A percentile compares a stretch with the other conserved stretches of the same genome.
phyloP scores from a whole-genome alignment of 2,888 invertebrate genomes.

The Serripes groenlandicus region DNA sequence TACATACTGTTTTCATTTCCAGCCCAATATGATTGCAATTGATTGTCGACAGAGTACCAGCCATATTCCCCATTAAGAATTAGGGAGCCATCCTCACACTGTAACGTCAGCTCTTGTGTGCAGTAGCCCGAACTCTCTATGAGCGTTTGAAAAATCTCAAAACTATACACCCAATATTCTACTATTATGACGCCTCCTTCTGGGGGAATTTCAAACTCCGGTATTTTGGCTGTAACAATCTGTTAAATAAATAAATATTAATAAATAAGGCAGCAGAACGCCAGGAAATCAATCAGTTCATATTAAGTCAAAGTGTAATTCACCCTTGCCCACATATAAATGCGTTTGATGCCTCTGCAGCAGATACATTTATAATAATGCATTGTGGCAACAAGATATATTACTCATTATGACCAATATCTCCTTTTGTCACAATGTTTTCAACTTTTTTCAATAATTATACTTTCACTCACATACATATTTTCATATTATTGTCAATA shows the following conservation, averaged over 20 bases:
- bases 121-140: slow-evolving; percentile 72
- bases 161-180: slow-evolving; percentile 63
- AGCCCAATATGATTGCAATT: slow-evolving; percentile 35
- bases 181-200: slow-evolving; percentile 43
- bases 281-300: too few species aligned
- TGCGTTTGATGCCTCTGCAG: too few species aligned
- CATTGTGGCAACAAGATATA: background rate
- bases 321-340: too few species aligned
- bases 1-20: slow-evolving; percentile 42
- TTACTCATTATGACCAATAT: background rate
- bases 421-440: background rate
- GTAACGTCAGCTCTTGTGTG: slow-evolving; percentile 70
- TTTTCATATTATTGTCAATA: too few species aligned
- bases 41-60: slow-evolving; percentile 32
- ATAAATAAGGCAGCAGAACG: too few species aligned
- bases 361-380: background rate
- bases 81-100: slow-evolving; percentile 63
- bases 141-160: slow-evolving; percentile 40
- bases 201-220: slow-evolving; percentile 34
- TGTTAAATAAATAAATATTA: too few species aligned
- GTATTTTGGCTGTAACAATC: too few species aligned
- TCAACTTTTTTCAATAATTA: background rate
- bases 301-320: too few species aligned
- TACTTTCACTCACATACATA: too few species aligned
- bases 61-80: slow-evolving; percentile 29